These are phyloP conservation scores for Chaetorhynchus papuensis DNA, from an alignment of 2,113 vertebrate genomes.

Conservation along the genomic window DNA sequence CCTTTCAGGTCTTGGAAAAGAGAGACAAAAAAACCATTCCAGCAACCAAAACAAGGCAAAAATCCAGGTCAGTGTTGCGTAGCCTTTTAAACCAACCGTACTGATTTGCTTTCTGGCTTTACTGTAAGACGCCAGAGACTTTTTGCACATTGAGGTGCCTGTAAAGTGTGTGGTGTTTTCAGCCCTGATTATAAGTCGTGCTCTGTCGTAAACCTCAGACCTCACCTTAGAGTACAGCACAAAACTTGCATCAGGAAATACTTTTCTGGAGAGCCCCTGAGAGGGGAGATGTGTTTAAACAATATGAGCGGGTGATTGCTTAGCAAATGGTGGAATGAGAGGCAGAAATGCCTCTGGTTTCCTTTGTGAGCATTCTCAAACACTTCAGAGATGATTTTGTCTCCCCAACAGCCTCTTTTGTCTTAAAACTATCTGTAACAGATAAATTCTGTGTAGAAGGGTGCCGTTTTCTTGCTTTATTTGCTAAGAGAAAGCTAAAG, in stretches of 20 bases:
- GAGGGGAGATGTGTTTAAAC: neutral
- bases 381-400: neutral
- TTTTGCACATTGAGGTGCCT: neutral
- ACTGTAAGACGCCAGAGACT: neutral
- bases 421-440: neutral
- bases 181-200: neutral
- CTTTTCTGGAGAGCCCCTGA: neutral
- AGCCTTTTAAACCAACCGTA: neutral
- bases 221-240: neutral
- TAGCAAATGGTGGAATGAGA: neutral
- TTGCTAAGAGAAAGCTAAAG: neutral
- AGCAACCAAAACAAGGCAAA: neutral
- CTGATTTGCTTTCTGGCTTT: neutral
- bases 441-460: neutral
- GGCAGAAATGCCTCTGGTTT: neutral
- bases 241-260: neutral
- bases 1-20: neutral
- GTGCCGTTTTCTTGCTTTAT: neutral
- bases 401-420: neutral
- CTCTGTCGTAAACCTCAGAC: neutral
- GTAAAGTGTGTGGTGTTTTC: neutral
- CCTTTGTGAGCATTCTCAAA: neutral
- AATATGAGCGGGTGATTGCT: neutral
- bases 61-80: neutral
- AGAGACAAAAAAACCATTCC: neutral